Conservation (phyloP, 64 coral and sea anemone species). For the Stichodactyla helianthus region DNA sequence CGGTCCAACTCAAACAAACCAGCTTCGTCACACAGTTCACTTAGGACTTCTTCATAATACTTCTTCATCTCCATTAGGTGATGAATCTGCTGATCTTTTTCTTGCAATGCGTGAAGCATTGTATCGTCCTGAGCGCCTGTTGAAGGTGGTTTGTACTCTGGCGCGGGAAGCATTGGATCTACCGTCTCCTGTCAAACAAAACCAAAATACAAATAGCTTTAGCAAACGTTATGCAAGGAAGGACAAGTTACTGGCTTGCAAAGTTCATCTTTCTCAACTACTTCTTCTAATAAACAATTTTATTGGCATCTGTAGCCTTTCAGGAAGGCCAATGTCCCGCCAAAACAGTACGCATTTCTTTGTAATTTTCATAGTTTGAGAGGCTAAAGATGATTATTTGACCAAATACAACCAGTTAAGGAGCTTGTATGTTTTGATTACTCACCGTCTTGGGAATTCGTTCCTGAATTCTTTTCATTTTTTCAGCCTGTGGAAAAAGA, state of each 20-base stretch:
- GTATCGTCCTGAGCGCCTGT: conserved; percentile 11
- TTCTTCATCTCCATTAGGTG: conserved; percentile 51
- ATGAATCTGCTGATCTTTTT: conserved; percentile 61
- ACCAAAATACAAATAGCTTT: background rate
- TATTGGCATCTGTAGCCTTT: too few relatives aligned
- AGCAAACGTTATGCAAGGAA: too few relatives aligned
- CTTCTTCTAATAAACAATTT: too few relatives aligned
- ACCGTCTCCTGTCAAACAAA: background rate
- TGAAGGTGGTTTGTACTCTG: conserved; percentile 3
- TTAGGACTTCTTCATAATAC: conserved; percentile 63
- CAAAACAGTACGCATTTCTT: too few relatives aligned
- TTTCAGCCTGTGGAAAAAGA: conserved; percentile 29
- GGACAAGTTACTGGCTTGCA: too few relatives aligned
- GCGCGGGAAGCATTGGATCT: background rate
- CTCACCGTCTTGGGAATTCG: conserved; percentile 57
- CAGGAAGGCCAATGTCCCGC: too few relatives aligned
- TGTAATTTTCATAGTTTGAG: too few relatives aligned
- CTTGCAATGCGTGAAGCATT: conserved; percentile 44
- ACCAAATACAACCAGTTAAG: too few relatives aligned
- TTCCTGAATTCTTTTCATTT: conserved; percentile 60
- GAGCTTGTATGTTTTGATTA: background rate
- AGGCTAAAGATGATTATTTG: too few relatives aligned
- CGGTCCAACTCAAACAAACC: conserved; percentile 83
- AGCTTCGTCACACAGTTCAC: conserved; percentile 84
- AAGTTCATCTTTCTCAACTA: too few relatives aligned